Conservation (phyloP, 2,888 invertebrate species). For the Neuroscelio doddi region DNA sequence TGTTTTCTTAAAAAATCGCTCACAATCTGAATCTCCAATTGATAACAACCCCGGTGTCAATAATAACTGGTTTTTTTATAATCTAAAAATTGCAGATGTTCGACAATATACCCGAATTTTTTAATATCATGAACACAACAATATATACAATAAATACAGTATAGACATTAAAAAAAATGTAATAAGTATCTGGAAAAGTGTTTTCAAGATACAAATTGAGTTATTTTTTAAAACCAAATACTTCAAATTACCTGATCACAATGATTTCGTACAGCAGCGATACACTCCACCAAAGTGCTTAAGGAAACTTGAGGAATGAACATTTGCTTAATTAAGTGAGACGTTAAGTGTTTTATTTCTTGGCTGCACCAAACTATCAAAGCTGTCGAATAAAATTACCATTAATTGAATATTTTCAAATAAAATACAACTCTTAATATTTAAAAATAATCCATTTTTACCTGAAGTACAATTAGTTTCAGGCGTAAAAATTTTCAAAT, state of each 20-base stretch:
- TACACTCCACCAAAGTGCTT: constrained; percentile 89
- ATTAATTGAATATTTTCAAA: too few species aligned
- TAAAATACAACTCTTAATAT: too few species aligned
- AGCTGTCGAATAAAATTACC: constrained; percentile 72
- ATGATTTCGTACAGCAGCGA: constrained; percentile 84
- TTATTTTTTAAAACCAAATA: neutral
- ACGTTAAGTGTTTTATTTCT: constrained; percentile 85
- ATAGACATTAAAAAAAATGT: too few species aligned
- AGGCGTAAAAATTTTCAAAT: constrained; percentile 86
- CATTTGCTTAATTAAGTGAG: constrained; percentile 89
- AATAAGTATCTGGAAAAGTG: too few species aligned
- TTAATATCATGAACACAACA: neutral
- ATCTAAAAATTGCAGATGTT: too few species aligned
- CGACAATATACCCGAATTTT: too few species aligned
- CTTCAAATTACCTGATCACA: constrained; percentile 76
- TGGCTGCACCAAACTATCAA: constrained; percentile 94
- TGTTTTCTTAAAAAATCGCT: too few species aligned
- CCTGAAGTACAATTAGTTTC: constrained; percentile 83
- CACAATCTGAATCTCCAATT: too few species aligned
- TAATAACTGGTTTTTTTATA: too few species aligned
- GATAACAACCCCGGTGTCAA: too few species aligned
- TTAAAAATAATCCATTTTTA: constrained; percentile 59
- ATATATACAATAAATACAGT: neutral
- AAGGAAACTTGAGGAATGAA: constrained; percentile 91
- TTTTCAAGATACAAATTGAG: neutral